Percentiles rank a stretch among this genome's conserved stretches.
phyloP scores from a whole-genome alignment of 2,888 invertebrate species.

The Chorisops tibialis region DNA sequence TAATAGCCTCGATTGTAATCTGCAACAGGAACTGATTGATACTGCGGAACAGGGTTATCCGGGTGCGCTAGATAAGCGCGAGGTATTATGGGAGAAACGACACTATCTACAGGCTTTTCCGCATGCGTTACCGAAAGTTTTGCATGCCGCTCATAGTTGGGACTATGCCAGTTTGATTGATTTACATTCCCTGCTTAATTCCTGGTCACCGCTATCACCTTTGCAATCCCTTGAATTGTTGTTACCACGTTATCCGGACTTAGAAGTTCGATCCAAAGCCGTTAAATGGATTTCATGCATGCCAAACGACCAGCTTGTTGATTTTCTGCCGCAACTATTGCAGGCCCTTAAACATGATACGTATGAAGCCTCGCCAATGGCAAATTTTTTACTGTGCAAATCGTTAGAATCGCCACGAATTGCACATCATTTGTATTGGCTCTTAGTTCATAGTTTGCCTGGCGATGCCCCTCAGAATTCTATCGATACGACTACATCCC shows the following conservation, averaged over 20 bases:
- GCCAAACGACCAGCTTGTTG: conserved; percentile 82
- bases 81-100: conserved; percentile 91
- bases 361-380: conserved; percentile 84
- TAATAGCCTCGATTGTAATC: conserved; percentile 73
- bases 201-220: conserved; percentile 84
- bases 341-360: conserved; percentile 89
- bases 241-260: conserved; percentile 91
- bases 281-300: conserved; percentile 76
- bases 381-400: conserved; percentile 75
- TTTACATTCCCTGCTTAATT: conserved; percentile 78
- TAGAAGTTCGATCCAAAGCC: conserved; percentile 79
- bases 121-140: conserved; percentile 80
- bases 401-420: conserved; percentile 84
- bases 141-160: conserved; percentile 87
- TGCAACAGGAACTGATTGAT: conserved; percentile 50
- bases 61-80: conserved; percentile 50
- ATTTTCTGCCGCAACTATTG: conserved; percentile 89
- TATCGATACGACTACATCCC: conserved; percentile 45
- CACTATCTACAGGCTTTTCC: conserved; percentile 82
- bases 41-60: conserved; percentile 51
- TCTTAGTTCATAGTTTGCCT: conserved; percentile 78
- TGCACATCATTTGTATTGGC: conserved; percentile 94
- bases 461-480: conserved; percentile 76
- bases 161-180: conserved; percentile 84
- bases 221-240: conserved; percentile 88